Percentiles rank a stretch among this genome's conserved stretches.
phyloP scores from a whole-genome alignment of 2,797 vertebrate genomes.

The Hapalemur alaotrensis region DNA sequence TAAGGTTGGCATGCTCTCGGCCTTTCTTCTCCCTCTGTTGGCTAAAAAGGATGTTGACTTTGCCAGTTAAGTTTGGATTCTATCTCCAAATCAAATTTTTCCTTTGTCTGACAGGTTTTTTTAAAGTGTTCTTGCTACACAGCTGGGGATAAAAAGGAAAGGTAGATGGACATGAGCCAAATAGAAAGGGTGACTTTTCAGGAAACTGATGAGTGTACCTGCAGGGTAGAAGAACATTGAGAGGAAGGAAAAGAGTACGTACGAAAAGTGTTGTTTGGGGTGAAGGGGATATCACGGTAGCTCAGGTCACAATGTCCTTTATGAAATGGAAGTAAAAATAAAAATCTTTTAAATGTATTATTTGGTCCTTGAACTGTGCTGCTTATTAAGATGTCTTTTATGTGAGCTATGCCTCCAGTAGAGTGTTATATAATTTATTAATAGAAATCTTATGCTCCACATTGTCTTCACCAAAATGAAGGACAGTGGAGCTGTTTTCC shows the following conservation, averaged over 20 bases:
- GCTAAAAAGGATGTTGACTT: not conserved
- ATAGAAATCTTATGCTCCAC: not conserved
- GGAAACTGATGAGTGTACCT: not conserved
- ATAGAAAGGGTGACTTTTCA: not conserved
- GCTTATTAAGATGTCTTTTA: not conserved
- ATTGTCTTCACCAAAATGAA: not conserved
- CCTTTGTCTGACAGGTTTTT: not conserved
- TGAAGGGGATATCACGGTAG: not conserved
- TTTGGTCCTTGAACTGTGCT: not conserved
- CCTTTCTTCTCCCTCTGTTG: not conserved
- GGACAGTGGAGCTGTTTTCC: not conserved
- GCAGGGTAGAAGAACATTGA: not conserved
- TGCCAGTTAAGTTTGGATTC: not conserved
- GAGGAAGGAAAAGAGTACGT: not conserved
- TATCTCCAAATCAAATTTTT: not conserved
- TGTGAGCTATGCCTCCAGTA: not conserved
- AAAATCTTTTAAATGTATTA: not conserved
- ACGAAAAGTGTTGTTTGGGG: not conserved
- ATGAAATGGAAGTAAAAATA: not conserved
- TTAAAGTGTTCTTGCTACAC: not conserved
- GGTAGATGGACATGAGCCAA: not conserved
- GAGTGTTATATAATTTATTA: not conserved
- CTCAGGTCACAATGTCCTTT: not conserved
- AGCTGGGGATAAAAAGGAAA: not conserved
- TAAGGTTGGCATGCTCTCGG: not conserved